These are phyloP conservation scores for Lasioglossum albipes DNA, from an alignment of 1,140 invertebrate species.

Conservation along the genomic window DNA sequence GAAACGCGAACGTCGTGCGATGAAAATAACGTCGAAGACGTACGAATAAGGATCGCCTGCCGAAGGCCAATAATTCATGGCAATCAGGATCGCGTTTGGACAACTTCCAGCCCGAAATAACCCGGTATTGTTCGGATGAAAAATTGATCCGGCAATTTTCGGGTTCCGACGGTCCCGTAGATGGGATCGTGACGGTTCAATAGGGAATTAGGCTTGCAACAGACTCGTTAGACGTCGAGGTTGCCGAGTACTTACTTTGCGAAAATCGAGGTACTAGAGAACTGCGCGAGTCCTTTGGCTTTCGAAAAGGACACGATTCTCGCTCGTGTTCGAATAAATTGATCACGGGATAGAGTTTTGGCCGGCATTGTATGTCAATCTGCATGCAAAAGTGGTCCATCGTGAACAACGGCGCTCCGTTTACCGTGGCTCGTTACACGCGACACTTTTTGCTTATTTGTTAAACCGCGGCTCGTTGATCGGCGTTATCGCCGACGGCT, in stretches of 20 bases:
- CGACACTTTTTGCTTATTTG: background rate
- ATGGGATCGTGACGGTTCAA: background rate
- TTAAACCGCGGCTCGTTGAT: background rate
- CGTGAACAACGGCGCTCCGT: too few relatives aligned
- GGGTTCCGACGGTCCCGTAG: background rate
- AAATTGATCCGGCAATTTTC: background rate
- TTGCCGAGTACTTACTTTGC: slow-evolving; percentile 7
- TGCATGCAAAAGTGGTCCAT: too few relatives aligned
- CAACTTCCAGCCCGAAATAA: slow-evolving; percentile 26
- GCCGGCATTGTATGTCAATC: too few relatives aligned
- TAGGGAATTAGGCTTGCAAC: background rate
- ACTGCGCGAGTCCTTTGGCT: too few relatives aligned
- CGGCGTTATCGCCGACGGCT: background rate
- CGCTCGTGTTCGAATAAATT: too few relatives aligned
- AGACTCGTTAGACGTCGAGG: background rate
- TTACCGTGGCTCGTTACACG: too few relatives aligned
- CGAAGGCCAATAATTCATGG: slow-evolving; percentile 26
- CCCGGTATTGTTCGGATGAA: slow-evolving; percentile 13
- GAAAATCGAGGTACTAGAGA: too few relatives aligned
- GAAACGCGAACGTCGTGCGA: background rate
- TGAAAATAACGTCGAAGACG: slow-evolving; percentile 11
- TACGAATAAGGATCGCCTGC: slow-evolving; percentile 3
- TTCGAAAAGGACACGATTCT: too few relatives aligned
- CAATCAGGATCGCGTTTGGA: slow-evolving; percentile 36
- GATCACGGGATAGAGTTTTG: too few relatives aligned